phyloP scores from a whole-genome alignment of 2,113 vertebrate genomes.

The Bujurquina vittata region DNA sequence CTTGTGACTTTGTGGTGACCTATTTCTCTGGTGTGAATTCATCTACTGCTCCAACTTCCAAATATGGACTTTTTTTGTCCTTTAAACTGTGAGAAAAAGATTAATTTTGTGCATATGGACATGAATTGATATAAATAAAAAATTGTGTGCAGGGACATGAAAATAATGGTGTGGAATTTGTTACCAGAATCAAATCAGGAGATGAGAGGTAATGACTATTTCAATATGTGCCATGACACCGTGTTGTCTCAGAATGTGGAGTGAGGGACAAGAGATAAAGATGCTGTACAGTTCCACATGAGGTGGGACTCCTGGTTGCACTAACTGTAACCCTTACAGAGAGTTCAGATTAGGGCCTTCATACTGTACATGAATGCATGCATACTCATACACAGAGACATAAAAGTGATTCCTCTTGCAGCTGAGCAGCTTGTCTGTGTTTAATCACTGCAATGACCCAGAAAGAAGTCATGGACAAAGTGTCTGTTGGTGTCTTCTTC shows the following conservation, averaged over 20 bases:
- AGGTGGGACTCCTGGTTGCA: neutral
- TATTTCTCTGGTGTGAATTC: too few relatives aligned
- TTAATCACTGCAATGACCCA: neutral
- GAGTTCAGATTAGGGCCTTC: neutral
- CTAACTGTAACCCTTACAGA: neutral
- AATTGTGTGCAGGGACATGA: too few relatives aligned
- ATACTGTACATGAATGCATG: neutral
- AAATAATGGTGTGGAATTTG: too few relatives aligned
- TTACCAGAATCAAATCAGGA: too few relatives aligned
- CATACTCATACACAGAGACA: neutral
- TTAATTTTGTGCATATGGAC: too few relatives aligned
- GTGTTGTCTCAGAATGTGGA: neutral
- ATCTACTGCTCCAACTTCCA: too few relatives aligned
- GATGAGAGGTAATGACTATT: too few relatives aligned
- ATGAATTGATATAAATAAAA: too few relatives aligned
- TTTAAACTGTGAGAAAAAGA: too few relatives aligned
- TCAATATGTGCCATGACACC: too few relatives aligned
- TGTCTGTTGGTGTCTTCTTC: constrained; percentile 23
- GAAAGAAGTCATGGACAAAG: constrained; percentile 8
- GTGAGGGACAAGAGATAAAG: neutral
- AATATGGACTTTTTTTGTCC: too few relatives aligned
- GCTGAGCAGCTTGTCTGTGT: neutral
- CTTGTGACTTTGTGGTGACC: too few relatives aligned
- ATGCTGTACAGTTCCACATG: neutral
- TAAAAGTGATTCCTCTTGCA: neutral